Evolutionary conservation across 2,113 vertebrate genomes (phyloP).

Genomic region (Spilogale gracilis): DNA sequence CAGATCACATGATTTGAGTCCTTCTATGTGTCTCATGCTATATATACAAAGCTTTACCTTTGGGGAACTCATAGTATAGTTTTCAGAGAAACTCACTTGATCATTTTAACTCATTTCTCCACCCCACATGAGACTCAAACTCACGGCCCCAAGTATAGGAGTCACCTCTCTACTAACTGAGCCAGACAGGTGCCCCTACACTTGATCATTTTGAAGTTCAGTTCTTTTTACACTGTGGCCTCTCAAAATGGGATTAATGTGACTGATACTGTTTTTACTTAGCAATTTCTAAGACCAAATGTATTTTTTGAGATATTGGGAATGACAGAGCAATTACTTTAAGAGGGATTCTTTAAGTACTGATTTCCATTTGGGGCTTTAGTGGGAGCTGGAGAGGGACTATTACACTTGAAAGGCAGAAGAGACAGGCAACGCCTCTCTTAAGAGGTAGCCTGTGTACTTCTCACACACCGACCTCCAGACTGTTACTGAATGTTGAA

Average conservation of each 20-base stretch:
- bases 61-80: background rate
- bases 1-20: background rate
- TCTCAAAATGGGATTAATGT: slow-evolving; percentile 16
- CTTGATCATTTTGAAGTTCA: slow-evolving; percentile 19
- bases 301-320: background rate
- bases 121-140: background rate
- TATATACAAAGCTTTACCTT: background rate
- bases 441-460: background rate
- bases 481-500: background rate
- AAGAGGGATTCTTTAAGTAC: background rate
- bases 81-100: background rate
- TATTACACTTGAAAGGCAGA: background rate
- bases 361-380: background rate
- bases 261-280: background rate
- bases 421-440: background rate
- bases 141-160: background rate
- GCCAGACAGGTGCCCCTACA: background rate
- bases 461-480: background rate
- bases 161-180: background rate
- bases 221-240: background rate
- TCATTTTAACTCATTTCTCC: background rate
- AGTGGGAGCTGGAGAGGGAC: background rate
- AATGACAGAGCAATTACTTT: slow-evolving; percentile 13
- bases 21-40: background rate
- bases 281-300: background rate